Percentiles rank a stretch among this genome's conserved stretches.
Evolutionary conservation across 2,113 vertebrate genomes (phyloP).

Genomic region (Platichthys flesus): DNA sequence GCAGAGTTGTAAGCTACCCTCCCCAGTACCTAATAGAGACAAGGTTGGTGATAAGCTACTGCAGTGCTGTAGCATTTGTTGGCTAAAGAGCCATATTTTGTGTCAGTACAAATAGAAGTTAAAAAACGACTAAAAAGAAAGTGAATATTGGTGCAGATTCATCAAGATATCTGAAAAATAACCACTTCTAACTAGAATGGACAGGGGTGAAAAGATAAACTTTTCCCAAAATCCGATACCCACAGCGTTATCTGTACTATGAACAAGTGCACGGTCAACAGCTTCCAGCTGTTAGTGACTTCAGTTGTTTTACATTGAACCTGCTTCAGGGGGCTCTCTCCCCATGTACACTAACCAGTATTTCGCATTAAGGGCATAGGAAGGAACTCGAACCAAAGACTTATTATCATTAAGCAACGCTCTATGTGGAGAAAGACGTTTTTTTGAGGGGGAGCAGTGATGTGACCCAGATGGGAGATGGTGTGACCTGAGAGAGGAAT

Average conservation of each 20-base stretch:
- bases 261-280: slow-evolving; percentile 2
- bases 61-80: too few relatives aligned
- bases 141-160: not conserved
- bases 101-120: too few relatives aligned
- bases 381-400: slow-evolving; percentile 34
- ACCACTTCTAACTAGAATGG: not conserved
- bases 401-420: slow-evolving; percentile 52
- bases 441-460: slow-evolving; percentile 59
- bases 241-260: not conserved
- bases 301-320: not conserved
- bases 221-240: not conserved
- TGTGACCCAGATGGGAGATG: slow-evolving; percentile 74
- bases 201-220: too few relatives aligned
- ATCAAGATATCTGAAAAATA: not conserved
- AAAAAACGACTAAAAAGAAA: not conserved
- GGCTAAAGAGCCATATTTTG: too few relatives aligned
- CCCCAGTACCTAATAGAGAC: too few relatives aligned
- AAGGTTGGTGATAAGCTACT: too few relatives aligned
- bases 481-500: slow-evolving; percentile 47
- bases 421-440: slow-evolving; percentile 30
- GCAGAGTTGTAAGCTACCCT: too few relatives aligned
- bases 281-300: slow-evolving; percentile 1
- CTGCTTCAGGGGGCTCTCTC: not conserved
- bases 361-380: slow-evolving; percentile 22
- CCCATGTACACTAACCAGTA: slow-evolving; percentile 10